phyloP scores from a whole-genome alignment of 1,140 invertebrate genomes.

The Stenopsyche tienmushanensis region DNA sequence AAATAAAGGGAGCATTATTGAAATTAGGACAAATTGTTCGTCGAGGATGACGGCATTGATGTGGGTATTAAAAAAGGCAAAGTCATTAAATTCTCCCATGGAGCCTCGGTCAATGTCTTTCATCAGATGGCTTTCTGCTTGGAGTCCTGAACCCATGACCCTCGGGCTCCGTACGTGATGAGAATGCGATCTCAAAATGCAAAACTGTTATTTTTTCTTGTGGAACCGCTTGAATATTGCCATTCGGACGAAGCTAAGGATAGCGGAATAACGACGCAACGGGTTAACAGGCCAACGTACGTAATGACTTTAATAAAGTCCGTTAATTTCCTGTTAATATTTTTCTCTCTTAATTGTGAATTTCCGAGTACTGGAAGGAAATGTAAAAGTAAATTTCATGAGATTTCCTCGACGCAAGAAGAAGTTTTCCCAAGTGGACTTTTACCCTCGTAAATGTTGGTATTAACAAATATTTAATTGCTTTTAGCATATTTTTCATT shows the following conservation, averaged over 20 bases:
- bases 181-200: not conserved
- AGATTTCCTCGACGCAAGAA: too few species aligned
- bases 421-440: too few species aligned
- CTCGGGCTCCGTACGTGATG: not conserved
- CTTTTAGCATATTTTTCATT: too few species aligned
- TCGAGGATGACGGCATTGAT: not conserved
- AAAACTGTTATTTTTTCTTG: not conserved
- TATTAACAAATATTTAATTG: too few species aligned
- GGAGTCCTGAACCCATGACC: not conserved
- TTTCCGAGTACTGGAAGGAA: too few species aligned
- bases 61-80: not conserved
- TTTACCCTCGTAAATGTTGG: too few species aligned
- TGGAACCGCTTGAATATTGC: not conserved
- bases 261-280: conserved; percentile 6
- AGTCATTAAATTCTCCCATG: not conserved
- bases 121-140: not conserved
- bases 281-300: conserved; percentile 13
- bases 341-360: conserved; percentile 12
- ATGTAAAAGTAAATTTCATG: too few species aligned
- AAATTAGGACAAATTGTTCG: not conserved
- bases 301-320: conserved; percentile 18
- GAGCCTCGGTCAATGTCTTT: not conserved
- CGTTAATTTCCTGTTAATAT: conserved; percentile 25
- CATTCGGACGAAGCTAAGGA: not conserved
- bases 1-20: not conserved